Percentiles rank a stretch among this genome's conserved stretches.
phyloP scores from a whole-genome alignment of 2,888 invertebrate genomes.

The Athetis lepigone region DNA sequence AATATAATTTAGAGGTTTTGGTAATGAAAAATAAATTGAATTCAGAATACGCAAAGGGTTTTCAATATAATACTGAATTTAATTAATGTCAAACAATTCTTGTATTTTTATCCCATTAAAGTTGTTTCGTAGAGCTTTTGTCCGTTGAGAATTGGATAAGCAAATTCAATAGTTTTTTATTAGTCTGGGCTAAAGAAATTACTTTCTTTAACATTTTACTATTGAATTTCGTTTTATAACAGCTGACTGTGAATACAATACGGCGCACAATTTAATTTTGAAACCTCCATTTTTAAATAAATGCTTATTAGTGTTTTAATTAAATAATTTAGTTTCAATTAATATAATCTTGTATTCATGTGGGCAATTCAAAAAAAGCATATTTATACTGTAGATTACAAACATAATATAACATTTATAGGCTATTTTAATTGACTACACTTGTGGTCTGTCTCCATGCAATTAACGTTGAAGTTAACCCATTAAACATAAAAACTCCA shows the following conservation, averaged over 20 bases:
- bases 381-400: not conserved
- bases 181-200: slow-evolving; percentile 19
- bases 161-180: slow-evolving; percentile 40
- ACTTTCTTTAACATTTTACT: slow-evolving; percentile 22
- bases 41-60: slow-evolving; percentile 44
- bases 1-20: slow-evolving; percentile 62
- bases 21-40: slow-evolving; percentile 62
- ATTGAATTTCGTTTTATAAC: slow-evolving; percentile 16
- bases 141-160: slow-evolving; percentile 34
- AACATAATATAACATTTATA: no score
- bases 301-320: not conserved
- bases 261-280: slow-evolving; percentile 1
- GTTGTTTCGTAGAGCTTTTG: slow-evolving; percentile 34
- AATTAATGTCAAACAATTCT: slow-evolving; percentile 40
- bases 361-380: no score
- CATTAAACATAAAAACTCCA: not conserved
- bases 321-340: no score
- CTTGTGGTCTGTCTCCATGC: not conserved
- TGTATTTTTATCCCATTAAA: slow-evolving; percentile 40
- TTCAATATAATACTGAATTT: slow-evolving; percentile 44
- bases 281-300: not conserved
- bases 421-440: no score
- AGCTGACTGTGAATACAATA: slow-evolving; percentile 1
- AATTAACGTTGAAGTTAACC: not conserved
- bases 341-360: no score